These are phyloP conservation scores for Microtus richardsoni DNA, from an alignment of 2,113 vertebrate species.

Conservation along the genomic window DNA sequence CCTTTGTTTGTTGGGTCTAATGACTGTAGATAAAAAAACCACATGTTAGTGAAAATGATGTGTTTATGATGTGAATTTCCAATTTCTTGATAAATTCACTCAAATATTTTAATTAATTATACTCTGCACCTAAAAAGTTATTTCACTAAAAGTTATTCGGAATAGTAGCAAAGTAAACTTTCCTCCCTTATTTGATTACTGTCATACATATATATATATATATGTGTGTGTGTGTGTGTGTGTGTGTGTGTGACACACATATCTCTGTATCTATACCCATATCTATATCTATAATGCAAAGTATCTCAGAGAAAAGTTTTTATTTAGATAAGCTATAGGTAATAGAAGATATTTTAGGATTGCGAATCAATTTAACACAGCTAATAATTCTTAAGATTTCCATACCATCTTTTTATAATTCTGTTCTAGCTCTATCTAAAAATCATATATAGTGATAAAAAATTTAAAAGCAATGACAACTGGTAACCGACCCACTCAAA, in stretches of 20 bases:
- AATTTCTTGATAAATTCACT: background rate
- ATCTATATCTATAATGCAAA: background rate
- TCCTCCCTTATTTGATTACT: background rate
- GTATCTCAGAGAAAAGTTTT: background rate
- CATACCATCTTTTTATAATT: background rate
- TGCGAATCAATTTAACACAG: background rate
- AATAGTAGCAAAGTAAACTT: background rate
- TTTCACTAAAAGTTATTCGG: background rate
- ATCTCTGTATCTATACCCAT: background rate
- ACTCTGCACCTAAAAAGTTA: background rate
- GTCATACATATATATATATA: background rate
- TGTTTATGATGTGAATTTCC: background rate
- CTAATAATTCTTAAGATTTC: background rate
- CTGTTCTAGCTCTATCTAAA: background rate
- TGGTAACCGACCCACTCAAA: background rate
- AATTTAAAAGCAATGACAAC: background rate
- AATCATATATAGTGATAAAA: background rate
- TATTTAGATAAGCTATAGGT: background rate
- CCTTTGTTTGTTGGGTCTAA: background rate
- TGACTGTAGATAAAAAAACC: background rate
- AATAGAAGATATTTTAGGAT: background rate
- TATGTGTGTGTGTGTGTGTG: rapidly evolving
- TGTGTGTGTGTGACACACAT: no score
- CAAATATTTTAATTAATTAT: background rate
- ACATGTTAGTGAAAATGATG: conserved; percentile 5